Base-by-base conservation (phyloP, 2,113 vertebrate genomes). In the Percopsis transmontana region DNA sequence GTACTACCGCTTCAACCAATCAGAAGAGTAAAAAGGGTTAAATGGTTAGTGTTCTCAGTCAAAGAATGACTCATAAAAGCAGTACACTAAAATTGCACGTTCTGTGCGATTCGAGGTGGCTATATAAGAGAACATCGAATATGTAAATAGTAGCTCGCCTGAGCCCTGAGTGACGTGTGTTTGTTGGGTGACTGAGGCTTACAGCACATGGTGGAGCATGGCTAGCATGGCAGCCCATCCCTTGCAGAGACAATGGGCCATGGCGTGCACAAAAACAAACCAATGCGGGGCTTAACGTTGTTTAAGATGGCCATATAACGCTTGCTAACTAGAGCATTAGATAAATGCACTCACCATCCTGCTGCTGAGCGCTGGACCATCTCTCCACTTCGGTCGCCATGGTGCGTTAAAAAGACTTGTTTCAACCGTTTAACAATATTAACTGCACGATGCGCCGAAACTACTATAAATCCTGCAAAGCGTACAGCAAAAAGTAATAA, bases 361-460 rank as follows among this genome's bases (percentile, higher is more conserved):
- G 80, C 48, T 76, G 66, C 0, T 78, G 68, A 72, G 74, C 75
- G 23, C 56, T 41, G 74, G 84, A 84, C 91, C 87, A 89, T 64
- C 85, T 77, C 73, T 88, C 90, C 76, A 91, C 90, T 77, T 91
- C 89, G 38, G 90, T 90, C 85, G 91, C 83, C 91, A 93, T 93
- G 86, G 81, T 83, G 66, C 76, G 79, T 68, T 72, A 50, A 47
- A 41, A 76, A 56, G 70, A 64, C 68, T 80, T 70, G 72, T 51
- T 80, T 71, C 27, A 27, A 61, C 39, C 38, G 62, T 73, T 13
- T 42, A 63, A 78, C 8, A 72, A 71, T 61, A 57, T 70, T 63
- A 42, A 54, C 63, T 41, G 15, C 56, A 27, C 65, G 20, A 66
- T 79, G 63, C 71, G 62, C 53, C 45, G 48, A 62, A 75, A 45